Evolutionary conservation across 2,113 vertebrate genomes (phyloP), one percentile per base, ranked within the genome.

Genomic region (Chamaea fasciata): DNA sequence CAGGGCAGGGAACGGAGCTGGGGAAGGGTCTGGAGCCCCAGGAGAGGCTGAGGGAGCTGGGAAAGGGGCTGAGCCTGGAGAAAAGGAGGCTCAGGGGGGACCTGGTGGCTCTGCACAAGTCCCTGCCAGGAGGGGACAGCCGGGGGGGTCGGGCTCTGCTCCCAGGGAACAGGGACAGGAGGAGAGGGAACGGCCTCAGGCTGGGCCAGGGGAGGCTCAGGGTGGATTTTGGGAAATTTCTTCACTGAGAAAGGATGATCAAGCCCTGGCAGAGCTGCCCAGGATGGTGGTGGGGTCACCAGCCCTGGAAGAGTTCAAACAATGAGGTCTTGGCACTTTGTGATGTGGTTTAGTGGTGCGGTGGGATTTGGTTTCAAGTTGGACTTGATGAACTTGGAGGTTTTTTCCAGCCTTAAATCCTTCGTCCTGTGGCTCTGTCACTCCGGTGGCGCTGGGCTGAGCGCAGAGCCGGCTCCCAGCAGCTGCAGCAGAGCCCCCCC

Each of bases 341-440:
- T 12, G 44, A 16, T 20, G 13, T 0, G 5, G 3, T 39, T 82
- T 1, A 52, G 28, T n/a, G 65, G 3, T 8, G 3, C 1, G 52
- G 15, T 44, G 60, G 52, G 44, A 59, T 28, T 68, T 7, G 53
- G 24, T 22, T 33, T 39, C 41, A 44, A 24, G n/a, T 14, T 4
- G 39, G 69, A 26, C 9, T 68, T 8, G 46, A 39, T 82, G 33
- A 35, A 30, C 62, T 31, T 5, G 4, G 46, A 46, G 78, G 11
- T 35, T 23, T 68, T 41, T n/a, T 47, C 62, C 63, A 76, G 15
- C 8, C 30, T 30, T 3, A 13, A 49, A 5, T 33, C 37, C 33
- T 60, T 18, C 39, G 3, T 18, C 18, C 46, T 1, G 62, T 30
- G 44, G 3, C 37, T 44, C 44, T n/a, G 44, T 60, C 17, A 7